These are phyloP conservation scores for Leucopternis melanops DNA, from an alignment of 2,113 vertebrate species.

Conservation along the genomic window DNA sequence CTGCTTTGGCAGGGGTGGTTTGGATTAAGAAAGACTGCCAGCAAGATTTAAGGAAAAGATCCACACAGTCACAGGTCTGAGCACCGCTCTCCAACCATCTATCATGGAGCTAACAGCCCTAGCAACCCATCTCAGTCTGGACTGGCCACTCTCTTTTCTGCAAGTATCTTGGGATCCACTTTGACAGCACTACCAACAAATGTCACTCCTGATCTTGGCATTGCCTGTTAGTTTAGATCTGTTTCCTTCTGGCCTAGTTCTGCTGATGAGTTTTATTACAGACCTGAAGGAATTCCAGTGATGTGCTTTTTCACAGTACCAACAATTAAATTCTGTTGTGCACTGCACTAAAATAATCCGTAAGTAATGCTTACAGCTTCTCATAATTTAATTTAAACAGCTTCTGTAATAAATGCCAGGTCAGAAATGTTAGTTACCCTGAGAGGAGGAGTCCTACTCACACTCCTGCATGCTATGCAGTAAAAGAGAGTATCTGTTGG, in stretches of 20 bases:
- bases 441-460: neutral
- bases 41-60: neutral
- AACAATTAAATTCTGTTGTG: neutral
- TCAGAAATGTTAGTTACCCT: neutral
- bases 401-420: neutral
- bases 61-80: neutral
- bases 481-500: neutral
- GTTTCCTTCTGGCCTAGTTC: conserved; percentile 33
- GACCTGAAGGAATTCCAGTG: neutral
- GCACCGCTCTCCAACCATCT: neutral
- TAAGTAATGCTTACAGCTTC: neutral
- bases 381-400: conserved; percentile 6
- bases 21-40: neutral
- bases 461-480: neutral
- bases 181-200: conserved; percentile 42
- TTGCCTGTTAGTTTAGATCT: conserved; percentile 6
- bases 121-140: neutral
- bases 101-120: neutral
- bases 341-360: neutral
- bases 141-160: neutral
- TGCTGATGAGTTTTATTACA: neutral
- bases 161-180: neutral
- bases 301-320: neutral
- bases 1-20: neutral
- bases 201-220: conserved; percentile 14